Conservation (phyloP, 1,140 invertebrate genomes). For the Pogonomyrmex californicus region DNA sequence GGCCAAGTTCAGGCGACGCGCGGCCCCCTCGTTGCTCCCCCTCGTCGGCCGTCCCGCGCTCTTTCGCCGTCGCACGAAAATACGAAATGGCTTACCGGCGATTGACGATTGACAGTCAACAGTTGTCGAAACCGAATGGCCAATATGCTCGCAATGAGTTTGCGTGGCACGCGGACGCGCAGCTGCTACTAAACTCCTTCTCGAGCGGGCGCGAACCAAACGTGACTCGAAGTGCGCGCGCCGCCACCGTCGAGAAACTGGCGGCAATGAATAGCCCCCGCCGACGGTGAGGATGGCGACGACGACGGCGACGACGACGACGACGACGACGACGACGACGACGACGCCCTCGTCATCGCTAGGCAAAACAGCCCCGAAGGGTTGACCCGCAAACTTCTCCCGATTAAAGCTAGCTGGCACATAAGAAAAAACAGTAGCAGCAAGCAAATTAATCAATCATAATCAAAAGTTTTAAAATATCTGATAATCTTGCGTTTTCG, state of each 20-base stretch:
- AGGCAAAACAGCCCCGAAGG: background rate
- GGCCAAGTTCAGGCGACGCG: background rate
- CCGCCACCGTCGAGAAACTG: constrained; percentile 50
- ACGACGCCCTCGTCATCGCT: background rate
- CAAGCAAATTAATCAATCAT: too few species aligned
- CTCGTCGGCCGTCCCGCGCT: background rate
- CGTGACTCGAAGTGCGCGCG: constrained; percentile 76
- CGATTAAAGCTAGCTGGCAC: background rate
- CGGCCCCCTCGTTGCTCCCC: too few species aligned
- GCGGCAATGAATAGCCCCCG: constrained; percentile 21
- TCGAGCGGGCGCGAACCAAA: constrained; percentile 68
- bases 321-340: background rate
- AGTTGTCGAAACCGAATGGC: background rate
- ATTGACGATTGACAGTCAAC: background rate
- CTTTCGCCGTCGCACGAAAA: background rate
- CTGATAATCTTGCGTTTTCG: too few species aligned
- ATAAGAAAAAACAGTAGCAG: too few species aligned
- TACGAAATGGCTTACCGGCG: background rate
- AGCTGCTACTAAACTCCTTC: constrained; percentile 69
- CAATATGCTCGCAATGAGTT: constrained; percentile 47
- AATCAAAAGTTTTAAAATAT: too few species aligned
- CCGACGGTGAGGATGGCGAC: background rate
- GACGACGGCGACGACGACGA: background rate
- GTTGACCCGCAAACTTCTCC: background rate
- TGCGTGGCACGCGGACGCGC: constrained; percentile 69